Percentiles rank a stretch among this genome's conserved stretches.
phyloP scores from a whole-genome alignment of 2,888 invertebrate species.

The Alloplasta piceator region DNA sequence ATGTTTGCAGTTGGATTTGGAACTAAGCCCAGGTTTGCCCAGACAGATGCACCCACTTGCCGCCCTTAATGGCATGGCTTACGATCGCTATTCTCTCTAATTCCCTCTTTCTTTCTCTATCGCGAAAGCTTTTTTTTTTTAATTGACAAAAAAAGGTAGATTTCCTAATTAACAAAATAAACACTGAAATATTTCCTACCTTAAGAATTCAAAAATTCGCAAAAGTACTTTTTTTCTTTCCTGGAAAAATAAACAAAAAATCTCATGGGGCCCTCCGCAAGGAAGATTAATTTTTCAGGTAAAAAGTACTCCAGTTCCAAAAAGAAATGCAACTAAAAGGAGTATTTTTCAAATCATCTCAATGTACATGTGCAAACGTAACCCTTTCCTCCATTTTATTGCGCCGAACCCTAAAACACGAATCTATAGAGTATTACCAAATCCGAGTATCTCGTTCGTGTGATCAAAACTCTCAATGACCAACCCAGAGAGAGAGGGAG shows the following conservation, averaged over 20 bases:
- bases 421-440: constrained; percentile 11
- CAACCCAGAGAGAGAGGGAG: neutral
- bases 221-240: no score
- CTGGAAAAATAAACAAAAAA: no score
- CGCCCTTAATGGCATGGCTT: constrained; percentile 78
- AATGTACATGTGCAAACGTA: neutral
- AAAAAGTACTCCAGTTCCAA: no score
- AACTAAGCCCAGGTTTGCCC: constrained; percentile 81
- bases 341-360: constrained; percentile 4
- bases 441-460: constrained; percentile 11
- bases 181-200: no score
- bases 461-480: constrained; percentile 37
- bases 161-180: no score
- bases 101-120: constrained; percentile 23
- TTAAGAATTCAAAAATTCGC: no score
- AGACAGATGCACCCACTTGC: constrained; percentile 81
- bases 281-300: no score
- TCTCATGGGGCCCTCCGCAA: no score
- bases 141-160: neutral
- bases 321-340: no score
- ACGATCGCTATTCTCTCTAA: constrained; percentile 58
- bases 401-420: constrained; percentile 26
- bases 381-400: constrained; percentile 23
- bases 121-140: constrained; percentile 19
- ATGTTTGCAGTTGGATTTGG: constrained; percentile 80